phyloP scores from a whole-genome alignment of 2,113 vertebrate genomes.

The Ptilonorhynchus violaceus region DNA sequence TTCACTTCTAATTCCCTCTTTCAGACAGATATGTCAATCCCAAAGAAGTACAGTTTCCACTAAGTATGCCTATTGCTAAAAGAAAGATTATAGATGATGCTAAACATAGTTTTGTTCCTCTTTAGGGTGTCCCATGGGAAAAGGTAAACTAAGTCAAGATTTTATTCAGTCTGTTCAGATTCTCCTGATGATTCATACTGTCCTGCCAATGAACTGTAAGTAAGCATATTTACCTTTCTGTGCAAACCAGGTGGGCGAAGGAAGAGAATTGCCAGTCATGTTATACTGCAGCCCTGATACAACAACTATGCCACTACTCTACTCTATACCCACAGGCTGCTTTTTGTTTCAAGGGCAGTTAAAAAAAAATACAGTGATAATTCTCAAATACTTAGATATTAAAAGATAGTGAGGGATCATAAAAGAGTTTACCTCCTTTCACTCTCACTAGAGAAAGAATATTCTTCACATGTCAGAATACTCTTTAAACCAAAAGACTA shows the following conservation, averaged over 20 bases:
- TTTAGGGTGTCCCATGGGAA: background rate
- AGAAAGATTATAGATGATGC: background rate
- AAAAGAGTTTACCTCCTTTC: background rate
- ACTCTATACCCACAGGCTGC: accelerated
- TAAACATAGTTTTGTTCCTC: background rate
- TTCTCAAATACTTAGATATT: background rate
- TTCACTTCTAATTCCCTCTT: background rate
- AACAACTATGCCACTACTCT: background rate
- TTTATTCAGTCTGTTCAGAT: background rate
- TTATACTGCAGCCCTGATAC: background rate
- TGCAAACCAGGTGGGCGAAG: background rate
- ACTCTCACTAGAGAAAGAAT: background rate
- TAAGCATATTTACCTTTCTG: background rate
- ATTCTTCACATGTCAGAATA: background rate
- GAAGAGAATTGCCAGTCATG: accelerated
- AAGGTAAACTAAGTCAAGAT: background rate
- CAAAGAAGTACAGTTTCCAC: background rate
- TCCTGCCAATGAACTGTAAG: background rate
- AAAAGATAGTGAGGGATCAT: background rate
- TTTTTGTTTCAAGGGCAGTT: background rate
- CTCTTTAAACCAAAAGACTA: background rate
- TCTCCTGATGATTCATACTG: background rate
- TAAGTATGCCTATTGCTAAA: background rate
- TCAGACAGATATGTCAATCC: background rate
- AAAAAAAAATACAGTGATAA: background rate